phyloP scores from a whole-genome alignment of 2,797 vertebrate genomes.

The Gobionotothen gibberifrons region DNA sequence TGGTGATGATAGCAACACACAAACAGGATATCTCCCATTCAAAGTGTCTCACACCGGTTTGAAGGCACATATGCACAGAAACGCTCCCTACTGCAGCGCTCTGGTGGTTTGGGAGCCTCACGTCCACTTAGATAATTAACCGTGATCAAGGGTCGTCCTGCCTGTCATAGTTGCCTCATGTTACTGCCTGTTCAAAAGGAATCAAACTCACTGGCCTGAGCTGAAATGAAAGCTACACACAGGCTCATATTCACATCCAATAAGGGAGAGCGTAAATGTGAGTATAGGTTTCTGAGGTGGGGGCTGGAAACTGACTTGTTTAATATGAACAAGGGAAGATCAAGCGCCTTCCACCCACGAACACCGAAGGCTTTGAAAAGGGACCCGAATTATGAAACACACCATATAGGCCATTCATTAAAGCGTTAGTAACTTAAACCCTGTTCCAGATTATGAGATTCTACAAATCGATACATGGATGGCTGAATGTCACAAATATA shows the following conservation, averaged over 20 bases:
- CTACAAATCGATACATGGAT: not conserved
- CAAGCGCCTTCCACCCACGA: slow-evolving; percentile 75
- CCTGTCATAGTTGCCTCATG: slow-evolving; percentile 79
- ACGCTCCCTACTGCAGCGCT: slow-evolving; percentile 57
- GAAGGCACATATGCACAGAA: slow-evolving; percentile 27
- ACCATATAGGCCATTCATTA: slow-evolving; percentile 17
- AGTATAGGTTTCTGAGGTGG: slow-evolving; percentile 70
- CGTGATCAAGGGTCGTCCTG: slow-evolving; percentile 83
- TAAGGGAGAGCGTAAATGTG: slow-evolving; percentile 66
- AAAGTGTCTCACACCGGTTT: slow-evolving; percentile 28
- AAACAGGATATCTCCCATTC: slow-evolving; percentile 25
- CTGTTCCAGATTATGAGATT: slow-evolving; percentile 4
- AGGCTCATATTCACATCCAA: slow-evolving; percentile 79
- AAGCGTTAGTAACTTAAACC: slow-evolving; percentile 17
- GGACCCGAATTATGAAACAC: slow-evolving; percentile 57
- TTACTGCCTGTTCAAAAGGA: slow-evolving; percentile 82
- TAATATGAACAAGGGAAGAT: slow-evolving; percentile 81
- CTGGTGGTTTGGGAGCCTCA: slow-evolving; percentile 76
- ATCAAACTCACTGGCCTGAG: slow-evolving; percentile 80
- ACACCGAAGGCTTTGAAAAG: slow-evolving; percentile 70
- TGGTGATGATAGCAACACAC: slow-evolving; percentile 21
- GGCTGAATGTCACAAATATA: too few relatives aligned
- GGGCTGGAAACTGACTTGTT: slow-evolving; percentile 78
- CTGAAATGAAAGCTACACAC: slow-evolving; percentile 78
- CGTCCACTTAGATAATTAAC: slow-evolving; percentile 82